Percentiles rank a stretch among this genome's conserved stretches.
phyloP scores from a whole-genome alignment of 2,113 vertebrate species.

The Neoarius graeffei region DNA sequence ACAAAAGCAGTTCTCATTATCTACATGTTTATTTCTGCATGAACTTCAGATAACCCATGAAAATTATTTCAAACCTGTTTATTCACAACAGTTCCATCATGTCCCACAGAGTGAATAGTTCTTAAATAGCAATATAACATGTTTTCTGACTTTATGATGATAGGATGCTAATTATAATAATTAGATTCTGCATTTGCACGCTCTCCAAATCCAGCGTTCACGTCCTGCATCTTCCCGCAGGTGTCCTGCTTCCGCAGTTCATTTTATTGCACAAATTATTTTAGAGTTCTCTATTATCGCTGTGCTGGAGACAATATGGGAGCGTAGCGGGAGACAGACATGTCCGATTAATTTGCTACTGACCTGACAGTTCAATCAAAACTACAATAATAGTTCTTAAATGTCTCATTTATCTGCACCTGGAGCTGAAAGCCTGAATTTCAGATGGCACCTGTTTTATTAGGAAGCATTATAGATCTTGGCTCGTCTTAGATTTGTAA shows the following conservation, averaged over 20 bases:
- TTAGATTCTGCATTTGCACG: conserved; percentile 11
- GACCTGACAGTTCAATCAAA: conserved; percentile 71
- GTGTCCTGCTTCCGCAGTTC: not conserved
- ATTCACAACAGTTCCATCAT: not conserved
- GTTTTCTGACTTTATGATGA: not conserved
- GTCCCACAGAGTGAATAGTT: not conserved
- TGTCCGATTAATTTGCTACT: conserved; percentile 37
- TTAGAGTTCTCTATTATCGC: conserved; percentile 32
- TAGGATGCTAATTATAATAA: conserved; percentile 11
- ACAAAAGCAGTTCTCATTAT: not conserved
- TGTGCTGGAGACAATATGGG: conserved; percentile 12
- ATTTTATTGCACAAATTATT: conserved; percentile 33
- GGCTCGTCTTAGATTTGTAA: conserved; percentile 15
- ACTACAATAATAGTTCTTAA: conserved; percentile 63
- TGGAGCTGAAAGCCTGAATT: conserved; percentile 60
- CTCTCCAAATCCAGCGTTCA: not conserved
- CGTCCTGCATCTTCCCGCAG: conserved; percentile 10
- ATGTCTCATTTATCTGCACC: conserved; percentile 65
- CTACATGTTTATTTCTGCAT: not conserved
- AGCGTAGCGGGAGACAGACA: conserved; percentile 10
- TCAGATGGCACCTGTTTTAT: conserved; percentile 65
- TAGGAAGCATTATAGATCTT: conserved; percentile 2
- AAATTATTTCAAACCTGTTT: not conserved
- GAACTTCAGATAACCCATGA: not conserved
- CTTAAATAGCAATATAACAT: not conserved